phyloP scores from a whole-genome alignment of 2,888 invertebrate genomes.

The Ptychoptera contaminata region DNA sequence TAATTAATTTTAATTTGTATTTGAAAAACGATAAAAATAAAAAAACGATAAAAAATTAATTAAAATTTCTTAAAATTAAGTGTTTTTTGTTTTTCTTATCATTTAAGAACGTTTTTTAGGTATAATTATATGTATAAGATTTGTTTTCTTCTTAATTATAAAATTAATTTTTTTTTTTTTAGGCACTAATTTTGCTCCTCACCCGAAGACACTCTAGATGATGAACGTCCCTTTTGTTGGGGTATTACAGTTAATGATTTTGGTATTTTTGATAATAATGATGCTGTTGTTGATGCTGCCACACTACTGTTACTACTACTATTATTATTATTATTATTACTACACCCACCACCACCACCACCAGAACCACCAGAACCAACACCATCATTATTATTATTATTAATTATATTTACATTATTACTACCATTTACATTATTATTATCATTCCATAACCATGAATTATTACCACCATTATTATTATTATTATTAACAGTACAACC shows the following conservation, averaged over 20 bases:
- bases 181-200: slow-evolving; percentile 4
- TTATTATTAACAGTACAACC: no score
- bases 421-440: background rate
- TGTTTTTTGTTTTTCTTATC: no score
- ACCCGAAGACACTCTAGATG: background rate
- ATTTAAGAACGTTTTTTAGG: no score
- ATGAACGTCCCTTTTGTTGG: slow-evolving; percentile 29
- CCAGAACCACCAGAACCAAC: background rate
- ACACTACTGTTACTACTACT: slow-evolving; percentile 1
- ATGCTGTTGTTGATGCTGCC: slow-evolving; percentile 16
- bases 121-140: no score
- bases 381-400: no score
- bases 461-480: no score
- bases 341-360: background rate
- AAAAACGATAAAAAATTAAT: no score
- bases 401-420: no score
- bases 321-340: background rate
- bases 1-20: no score
- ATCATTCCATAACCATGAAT: slow-evolving; percentile 6
- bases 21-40: no score
- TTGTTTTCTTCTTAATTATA: background rate
- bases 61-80: no score
- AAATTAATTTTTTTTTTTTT: background rate
- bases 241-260: slow-evolving; percentile 69
- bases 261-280: slow-evolving; percentile 59